Base-by-base conservation (phyloP, 1,140 invertebrate genomes). In the Drosophila pseudoobscura region DNA sequence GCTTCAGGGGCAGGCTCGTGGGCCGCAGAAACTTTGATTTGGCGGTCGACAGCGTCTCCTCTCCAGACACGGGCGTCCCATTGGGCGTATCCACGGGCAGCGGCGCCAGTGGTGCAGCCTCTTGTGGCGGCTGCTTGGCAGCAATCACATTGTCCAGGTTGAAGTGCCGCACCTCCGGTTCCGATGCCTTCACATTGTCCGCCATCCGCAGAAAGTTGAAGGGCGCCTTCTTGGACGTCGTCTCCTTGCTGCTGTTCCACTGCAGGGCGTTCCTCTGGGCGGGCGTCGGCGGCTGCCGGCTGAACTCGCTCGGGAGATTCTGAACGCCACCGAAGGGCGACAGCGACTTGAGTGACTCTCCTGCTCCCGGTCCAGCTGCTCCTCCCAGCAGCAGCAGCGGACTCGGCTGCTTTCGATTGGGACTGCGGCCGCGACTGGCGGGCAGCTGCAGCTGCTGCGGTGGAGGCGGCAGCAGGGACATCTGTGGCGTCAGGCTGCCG, bases 1-100 rank as follows among this genome's bases (percentile, higher is more conserved):
- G 96, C 91, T 97, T 97, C 6, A 97, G 89, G 0, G 96, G 95
- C 51, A 97, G 90, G 22, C 95, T 96, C 1, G 95, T 96, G 1
- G 96, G 96, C 64, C 96, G 92, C 39, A 96, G 92, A 91, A 97
- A 97, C 80, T 96, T 80, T 0, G 78, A 61, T 9, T 89, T 80
- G n/a, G 62, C 47, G 6, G 52, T 20, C 2, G 31, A 24, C 35
- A 39, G 53, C 5, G 41, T 44, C 1, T 46, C 31, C 11, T 55
- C 58, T 3, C 24, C 3, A 45, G 53, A 1, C 9, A 13, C 35
- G 3, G 35, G 3, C 20, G 61, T 15, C 20, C 71, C 69, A 20
- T 76, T 64, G 22, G 73, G 68, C n/a, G 78, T 77, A 4, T 90
- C 87, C 7, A 90, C 73, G 44, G 88, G 87, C 41, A 90, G 49